Percentiles rank a stretch among this genome's conserved stretches.
Evolutionary conservation across 2,113 vertebrate genomes (phyloP).

Genomic region (Aptenodytes forsteri): DNA sequence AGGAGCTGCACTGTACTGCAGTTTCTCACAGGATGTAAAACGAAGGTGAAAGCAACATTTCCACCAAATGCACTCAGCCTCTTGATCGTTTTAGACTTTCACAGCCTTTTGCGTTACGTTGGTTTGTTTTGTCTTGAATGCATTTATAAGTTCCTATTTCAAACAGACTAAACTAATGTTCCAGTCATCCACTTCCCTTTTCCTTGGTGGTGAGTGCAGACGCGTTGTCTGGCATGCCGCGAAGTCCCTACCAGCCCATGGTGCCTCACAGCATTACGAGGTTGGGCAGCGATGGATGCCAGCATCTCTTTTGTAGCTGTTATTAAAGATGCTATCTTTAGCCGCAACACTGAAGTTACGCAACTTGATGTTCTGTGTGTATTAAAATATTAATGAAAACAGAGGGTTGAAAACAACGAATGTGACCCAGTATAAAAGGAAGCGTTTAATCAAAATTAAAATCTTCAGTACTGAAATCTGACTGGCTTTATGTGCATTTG

Average conservation of each 20-base stretch:
- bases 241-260: neutral
- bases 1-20: neutral
- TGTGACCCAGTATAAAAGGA: neutral
- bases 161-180: neutral
- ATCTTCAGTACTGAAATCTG: slow-evolving; percentile 52
- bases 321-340: slow-evolving; percentile 64
- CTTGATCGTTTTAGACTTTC: neutral
- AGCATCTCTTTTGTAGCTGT: neutral
- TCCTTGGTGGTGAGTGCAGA: neutral
- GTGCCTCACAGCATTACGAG: neutral
- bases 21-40: neutral
- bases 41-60: neutral
- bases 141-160: neutral
- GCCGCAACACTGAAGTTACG: neutral
- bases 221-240: accelerated
- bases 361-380: neutral
- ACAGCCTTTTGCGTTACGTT: neutral
- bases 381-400: slow-evolving; percentile 44
- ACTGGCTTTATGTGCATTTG: neutral
- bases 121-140: neutral
- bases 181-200: neutral
- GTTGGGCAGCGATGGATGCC: neutral
- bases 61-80: neutral
- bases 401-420: neutral
- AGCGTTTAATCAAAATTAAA: slow-evolving; percentile 52